These are phyloP conservation scores for Eremobia ochroleuca DNA, from an alignment of 2,888 invertebrate genomes.

Conservation along the genomic window DNA sequence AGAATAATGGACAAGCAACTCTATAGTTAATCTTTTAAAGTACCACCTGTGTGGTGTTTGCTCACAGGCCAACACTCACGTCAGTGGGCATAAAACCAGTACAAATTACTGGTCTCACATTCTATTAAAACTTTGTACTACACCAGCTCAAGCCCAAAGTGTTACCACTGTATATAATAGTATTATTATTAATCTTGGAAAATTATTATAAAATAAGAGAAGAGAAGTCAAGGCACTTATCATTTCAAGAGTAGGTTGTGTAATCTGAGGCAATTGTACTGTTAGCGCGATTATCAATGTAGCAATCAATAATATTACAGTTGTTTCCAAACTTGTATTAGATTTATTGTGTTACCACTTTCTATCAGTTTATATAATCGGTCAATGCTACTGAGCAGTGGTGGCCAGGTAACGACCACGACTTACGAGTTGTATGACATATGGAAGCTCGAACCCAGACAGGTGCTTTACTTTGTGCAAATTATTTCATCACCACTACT, in stretches of 20 bases:
- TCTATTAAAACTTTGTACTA: too few relatives aligned
- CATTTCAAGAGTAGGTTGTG: background rate
- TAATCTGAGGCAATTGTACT: conserved; percentile 16
- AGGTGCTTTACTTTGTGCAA: background rate
- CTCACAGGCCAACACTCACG: background rate
- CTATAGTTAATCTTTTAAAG: background rate
- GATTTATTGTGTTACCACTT: background rate
- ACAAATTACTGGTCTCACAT: too few relatives aligned
- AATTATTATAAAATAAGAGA: conserved; percentile 8
- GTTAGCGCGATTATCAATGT: conserved; percentile 11
- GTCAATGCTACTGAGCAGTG: background rate
- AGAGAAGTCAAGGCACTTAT: background rate
- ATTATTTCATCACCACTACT: background rate
- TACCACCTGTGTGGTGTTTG: background rate
- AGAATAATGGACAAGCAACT: background rate
- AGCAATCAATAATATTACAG: background rate
- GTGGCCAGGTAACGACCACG: background rate
- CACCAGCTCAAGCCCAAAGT: too few relatives aligned
- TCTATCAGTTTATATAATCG: background rate
- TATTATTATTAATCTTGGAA: background rate
- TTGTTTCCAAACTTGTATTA: background rate
- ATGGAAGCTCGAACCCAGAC: background rate
- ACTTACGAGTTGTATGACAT: background rate
- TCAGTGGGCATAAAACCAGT: too few relatives aligned
- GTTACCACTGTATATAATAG: too few relatives aligned